phyloP scores from a whole-genome alignment of 2,113 vertebrate genomes.

The Hirundichthys speculiger region DNA sequence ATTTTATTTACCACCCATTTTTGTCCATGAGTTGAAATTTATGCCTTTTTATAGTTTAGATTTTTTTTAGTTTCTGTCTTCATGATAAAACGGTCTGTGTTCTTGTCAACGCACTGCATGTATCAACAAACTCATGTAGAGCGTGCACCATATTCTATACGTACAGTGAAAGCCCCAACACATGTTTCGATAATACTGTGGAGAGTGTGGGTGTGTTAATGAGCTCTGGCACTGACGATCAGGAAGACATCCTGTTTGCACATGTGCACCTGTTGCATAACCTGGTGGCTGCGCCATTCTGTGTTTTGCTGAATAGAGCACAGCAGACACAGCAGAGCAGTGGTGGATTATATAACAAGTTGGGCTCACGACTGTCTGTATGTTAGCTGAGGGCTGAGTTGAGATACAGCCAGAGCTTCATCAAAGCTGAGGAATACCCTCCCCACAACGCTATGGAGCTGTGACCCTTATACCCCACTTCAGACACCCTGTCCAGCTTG shows the following conservation, averaged over 20 bases:
- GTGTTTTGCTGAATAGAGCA: constrained; percentile 64
- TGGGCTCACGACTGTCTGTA: constrained; percentile 56
- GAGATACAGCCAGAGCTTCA: constrained; percentile 28
- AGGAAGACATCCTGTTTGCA: constrained; percentile 69
- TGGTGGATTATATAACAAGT: constrained; percentile 75
- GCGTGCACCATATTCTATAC: constrained; percentile 4
- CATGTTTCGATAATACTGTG: constrained; percentile 54
- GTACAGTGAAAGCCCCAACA: constrained; percentile 17
- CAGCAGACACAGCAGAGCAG: constrained; percentile 63
- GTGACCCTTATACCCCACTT: constrained; percentile 6
- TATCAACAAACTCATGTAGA: neutral
- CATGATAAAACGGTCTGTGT: neutral
- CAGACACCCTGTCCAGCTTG: neutral
- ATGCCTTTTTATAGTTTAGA: neutral
- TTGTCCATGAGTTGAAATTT: neutral
- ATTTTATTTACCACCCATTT: no score
- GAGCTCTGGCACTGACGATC: constrained; percentile 43
- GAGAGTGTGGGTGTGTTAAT: constrained; percentile 61
- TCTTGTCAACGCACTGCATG: no score
- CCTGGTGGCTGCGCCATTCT: constrained; percentile 65
- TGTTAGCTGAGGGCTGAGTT: constrained; percentile 42
- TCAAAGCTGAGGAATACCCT: constrained; percentile 27
- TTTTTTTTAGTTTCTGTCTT: no score
- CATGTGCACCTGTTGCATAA: constrained; percentile 85
- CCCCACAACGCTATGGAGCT: neutral